phyloP scores from a whole-genome alignment of 2,797 vertebrate genomes.

The Picus viridis region DNA sequence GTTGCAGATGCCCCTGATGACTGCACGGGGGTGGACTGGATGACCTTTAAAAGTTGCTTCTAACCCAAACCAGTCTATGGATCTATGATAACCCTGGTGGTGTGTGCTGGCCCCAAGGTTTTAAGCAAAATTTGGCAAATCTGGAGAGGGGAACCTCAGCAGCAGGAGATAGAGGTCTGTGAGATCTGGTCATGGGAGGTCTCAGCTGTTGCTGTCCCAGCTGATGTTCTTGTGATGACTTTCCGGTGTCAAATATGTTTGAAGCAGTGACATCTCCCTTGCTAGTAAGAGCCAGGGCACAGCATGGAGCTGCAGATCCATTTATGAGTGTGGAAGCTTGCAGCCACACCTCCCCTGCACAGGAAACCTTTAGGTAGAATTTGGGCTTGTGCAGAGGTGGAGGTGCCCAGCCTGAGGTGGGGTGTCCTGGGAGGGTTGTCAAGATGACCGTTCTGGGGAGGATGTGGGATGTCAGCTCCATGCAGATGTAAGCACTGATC shows the following conservation, averaged over 20 bases:
- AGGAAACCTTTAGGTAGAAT: not conserved
- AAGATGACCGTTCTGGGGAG: too few species aligned
- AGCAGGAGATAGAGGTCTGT: rapidly evolving
- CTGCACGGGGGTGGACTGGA: not conserved
- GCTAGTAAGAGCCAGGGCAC: not conserved
- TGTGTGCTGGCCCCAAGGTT: too few species aligned
- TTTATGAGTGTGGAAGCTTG: not conserved
- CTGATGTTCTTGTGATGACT: rapidly evolving
- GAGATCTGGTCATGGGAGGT: not conserved
- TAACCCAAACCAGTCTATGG: not conserved
- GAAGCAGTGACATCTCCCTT: rapidly evolving
- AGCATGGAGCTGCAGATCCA: not conserved
- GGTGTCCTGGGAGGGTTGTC: too few species aligned
- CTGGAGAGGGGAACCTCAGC: rapidly evolving
- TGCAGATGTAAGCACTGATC: not conserved
- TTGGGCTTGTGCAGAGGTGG: not conserved
- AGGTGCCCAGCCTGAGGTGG: not conserved
- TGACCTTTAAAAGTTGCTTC: not conserved
- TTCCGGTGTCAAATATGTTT: rapidly evolving
- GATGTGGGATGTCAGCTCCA: not conserved
- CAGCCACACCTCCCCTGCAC: rapidly evolving
- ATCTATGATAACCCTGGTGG: not conserved
- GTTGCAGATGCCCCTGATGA: not conserved
- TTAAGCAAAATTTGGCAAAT: too few species aligned
- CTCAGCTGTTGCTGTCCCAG: not conserved